phyloP scores from a whole-genome alignment of 2,113 vertebrate genomes.

The Prunella fulvescens region DNA sequence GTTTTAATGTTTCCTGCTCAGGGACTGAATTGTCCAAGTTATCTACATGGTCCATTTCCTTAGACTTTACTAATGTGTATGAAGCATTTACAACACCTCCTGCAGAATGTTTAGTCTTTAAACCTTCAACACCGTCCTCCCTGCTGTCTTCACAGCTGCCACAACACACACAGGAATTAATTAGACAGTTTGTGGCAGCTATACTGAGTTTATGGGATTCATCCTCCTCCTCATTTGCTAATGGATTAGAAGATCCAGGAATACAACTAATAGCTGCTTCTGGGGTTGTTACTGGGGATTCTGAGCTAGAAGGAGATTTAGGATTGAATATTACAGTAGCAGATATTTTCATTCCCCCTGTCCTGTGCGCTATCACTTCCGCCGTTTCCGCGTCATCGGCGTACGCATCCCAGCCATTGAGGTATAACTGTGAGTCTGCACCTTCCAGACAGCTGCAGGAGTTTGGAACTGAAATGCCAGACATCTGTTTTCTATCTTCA shows the following conservation, averaged over 20 bases:
- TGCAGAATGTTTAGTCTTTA: slow-evolving; percentile 64
- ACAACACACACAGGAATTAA: slow-evolving; percentile 95
- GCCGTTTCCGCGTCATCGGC: slow-evolving; percentile 80
- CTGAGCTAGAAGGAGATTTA: slow-evolving; percentile 79
- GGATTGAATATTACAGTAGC: slow-evolving; percentile 98
- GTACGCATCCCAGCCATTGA: slow-evolving; percentile 84
- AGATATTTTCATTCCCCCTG: slow-evolving; percentile 96
- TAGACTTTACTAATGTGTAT: slow-evolving; percentile 69
- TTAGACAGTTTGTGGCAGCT: slow-evolving; percentile 85
- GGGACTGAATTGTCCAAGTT: slow-evolving; percentile 55
- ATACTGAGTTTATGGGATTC: slow-evolving; percentile 76
- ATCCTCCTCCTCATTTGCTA: slow-evolving; percentile 31
- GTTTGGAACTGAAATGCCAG: slow-evolving; percentile 24
- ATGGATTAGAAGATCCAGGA: slow-evolving; percentile 20
- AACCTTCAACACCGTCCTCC: slow-evolving; percentile 71
- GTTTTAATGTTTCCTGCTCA: slow-evolving; percentile 51
- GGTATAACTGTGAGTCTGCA: slow-evolving; percentile 65
- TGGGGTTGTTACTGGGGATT: slow-evolving; percentile 1
- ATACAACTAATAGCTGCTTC: slow-evolving; percentile 22
- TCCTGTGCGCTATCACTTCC: slow-evolving; percentile 91
- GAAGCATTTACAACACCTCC: slow-evolving; percentile 70
- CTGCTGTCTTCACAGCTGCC: slow-evolving; percentile 83
- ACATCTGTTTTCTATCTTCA: not conserved
- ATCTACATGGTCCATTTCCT: slow-evolving; percentile 60
- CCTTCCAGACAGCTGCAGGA: slow-evolving; percentile 73